Evolutionary conservation across 2,797 vertebrate species (phyloP).

Genomic region (Valencia hispanica): DNA sequence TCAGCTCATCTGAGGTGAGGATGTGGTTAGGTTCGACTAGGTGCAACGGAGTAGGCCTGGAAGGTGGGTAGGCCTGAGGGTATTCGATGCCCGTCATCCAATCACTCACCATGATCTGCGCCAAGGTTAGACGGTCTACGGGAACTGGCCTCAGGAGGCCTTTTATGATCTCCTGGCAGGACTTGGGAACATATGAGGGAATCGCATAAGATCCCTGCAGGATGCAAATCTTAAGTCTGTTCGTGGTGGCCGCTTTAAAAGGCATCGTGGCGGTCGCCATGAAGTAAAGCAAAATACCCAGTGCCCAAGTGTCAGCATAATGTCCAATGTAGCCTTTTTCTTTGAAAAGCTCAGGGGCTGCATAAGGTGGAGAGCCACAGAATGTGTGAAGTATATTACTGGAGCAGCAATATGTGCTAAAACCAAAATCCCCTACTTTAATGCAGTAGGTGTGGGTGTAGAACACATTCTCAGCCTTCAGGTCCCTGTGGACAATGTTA

Average conservation of each 20-base stretch:
- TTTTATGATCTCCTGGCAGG: constrained; percentile 74
- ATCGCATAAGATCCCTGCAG: constrained; percentile 74
- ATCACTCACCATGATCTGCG: constrained; percentile 62
- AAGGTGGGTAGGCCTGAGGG: constrained; percentile 52
- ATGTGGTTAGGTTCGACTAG: constrained; percentile 47
- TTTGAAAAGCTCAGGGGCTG: constrained; percentile 80
- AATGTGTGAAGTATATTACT: constrained; percentile 68
- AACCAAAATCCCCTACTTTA: constrained; percentile 84
- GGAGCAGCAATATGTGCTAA: constrained; percentile 69
- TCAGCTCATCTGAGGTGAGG: constrained; percentile 66
- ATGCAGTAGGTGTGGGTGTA: constrained; percentile 77
- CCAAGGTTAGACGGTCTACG: constrained; percentile 61
- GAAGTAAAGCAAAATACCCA: constrained; percentile 82
- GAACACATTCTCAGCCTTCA: constrained; percentile 84
- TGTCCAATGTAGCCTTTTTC: constrained; percentile 71
- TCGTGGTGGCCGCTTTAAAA: constrained; percentile 70
- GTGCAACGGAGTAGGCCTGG: constrained; percentile 52
- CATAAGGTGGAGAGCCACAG: constrained; percentile 82
- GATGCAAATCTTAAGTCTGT: constrained; percentile 68
- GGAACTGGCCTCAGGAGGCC: constrained; percentile 71
- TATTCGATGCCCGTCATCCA: constrained; percentile 76
- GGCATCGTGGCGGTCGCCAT: constrained; percentile 78
- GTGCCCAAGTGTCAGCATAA: constrained; percentile 76
- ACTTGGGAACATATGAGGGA: constrained; percentile 62
- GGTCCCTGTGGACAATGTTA: constrained; percentile 81